Percentiles rank a stretch among this genome's conserved stretches.
Conservation (phyloP, 2,113 vertebrate genomes). For the Sylvietta virens region DNA sequence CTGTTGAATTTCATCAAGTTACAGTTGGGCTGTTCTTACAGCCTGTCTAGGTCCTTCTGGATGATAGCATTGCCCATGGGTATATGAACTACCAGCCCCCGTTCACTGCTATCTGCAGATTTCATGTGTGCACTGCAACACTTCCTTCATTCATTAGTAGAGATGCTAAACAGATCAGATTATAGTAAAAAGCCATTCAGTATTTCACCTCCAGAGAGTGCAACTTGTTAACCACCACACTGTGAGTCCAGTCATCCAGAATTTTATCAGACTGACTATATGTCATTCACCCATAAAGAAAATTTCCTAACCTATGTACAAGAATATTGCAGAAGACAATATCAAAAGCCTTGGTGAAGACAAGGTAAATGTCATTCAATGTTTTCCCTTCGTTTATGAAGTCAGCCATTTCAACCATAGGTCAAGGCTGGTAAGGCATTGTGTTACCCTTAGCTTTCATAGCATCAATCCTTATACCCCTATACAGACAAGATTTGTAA, state of each 20-base stretch:
- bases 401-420: background rate
- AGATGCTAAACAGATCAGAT: background rate
- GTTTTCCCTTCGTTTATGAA: background rate
- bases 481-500: background rate
- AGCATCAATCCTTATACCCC: background rate
- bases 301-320: background rate
- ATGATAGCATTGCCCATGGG: background rate
- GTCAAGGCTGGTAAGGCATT: background rate
- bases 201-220: background rate
- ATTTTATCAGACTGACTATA: background rate
- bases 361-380: background rate
- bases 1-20: background rate
- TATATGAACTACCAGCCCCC: accelerated
- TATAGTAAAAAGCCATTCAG: background rate
- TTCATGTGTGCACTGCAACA: background rate
- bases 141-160: background rate
- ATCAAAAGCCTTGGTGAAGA: background rate
- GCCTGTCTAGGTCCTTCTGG: background rate
- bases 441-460: background rate
- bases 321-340: background rate
- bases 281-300: background rate
- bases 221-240: background rate
- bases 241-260: background rate
- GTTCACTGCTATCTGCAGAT: background rate
- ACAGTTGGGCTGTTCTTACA: background rate